Evolutionary conservation across 1,140 invertebrate species (phyloP), one percentile per base, ranked within the genome.

Genomic region (Callitettix versicolor): DNA sequence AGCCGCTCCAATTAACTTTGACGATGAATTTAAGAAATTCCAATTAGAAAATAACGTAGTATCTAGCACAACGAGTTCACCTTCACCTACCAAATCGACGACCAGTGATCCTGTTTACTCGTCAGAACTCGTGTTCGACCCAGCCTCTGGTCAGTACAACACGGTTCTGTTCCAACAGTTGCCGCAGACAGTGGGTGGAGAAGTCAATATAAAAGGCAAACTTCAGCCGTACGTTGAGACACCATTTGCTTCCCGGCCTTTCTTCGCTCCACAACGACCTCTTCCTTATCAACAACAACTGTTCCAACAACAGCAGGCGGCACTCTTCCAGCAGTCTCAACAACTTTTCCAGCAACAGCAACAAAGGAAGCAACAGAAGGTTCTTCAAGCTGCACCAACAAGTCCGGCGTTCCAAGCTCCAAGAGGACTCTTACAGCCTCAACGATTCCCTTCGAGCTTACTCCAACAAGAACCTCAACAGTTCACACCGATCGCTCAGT

Each of bases 71-170:
- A 53, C 58, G 26, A 47, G 55, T n/a, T 65, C 68, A 44, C 53
- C 70, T 34, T 63, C 71, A 3, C 70, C 73, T 44, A 46, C 63
- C 38, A 68, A 55, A 53, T 56, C 30, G 34, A 51, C 38, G 0
- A 34, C 58, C 21, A 59, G 57, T 51, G 43, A 69, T 65, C 58
- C 82, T 38, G 73, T 86, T 57, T 88, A 88, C 68, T 80, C 82
- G 46, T 85, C 85, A 17, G 83, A 88, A 63, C 69, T 88, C 6
- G 76, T 88, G 0, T 88, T 78, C 69, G 85, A 89, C 69, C 85
- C 84, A 36, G 65, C 76, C n/a, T 81, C 79, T 58, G 85, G 85
- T 55, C 80, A 85, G 64, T 88, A 88, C 74, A 84, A 87, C 63
- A 86, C 85, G 12, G 81, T 86, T 57, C 71, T 87, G 22, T 87